Conservation (phyloP, 1,140 invertebrate genomes). For the Octopus sinensis region DNA sequence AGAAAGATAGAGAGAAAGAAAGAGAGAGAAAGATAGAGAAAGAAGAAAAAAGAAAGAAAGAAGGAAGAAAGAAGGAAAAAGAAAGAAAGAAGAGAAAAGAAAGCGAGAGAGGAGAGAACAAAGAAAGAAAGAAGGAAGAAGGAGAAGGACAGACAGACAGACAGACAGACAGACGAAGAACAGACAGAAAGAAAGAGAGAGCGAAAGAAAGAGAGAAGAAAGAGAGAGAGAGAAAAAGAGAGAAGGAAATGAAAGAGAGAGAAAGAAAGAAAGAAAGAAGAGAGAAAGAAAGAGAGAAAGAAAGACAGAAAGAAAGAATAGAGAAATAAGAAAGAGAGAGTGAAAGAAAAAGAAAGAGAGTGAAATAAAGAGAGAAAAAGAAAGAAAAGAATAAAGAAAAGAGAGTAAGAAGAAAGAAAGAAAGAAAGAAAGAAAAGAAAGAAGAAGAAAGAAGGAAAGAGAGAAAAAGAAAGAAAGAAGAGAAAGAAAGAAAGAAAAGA, state of each 20-base stretch:
- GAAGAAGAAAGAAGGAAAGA: not conserved
- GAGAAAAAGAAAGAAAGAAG: not conserved
- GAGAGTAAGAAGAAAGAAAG: not conserved
- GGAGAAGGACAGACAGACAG: not conserved
- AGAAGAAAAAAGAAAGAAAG: not conserved
- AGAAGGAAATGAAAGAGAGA: not conserved
- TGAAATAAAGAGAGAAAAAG: not conserved
- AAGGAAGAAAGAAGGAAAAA: not conserved
- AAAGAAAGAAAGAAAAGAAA: not conserved
- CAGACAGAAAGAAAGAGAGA: not conserved
- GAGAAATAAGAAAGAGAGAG: not conserved
- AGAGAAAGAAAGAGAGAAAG: not conserved
- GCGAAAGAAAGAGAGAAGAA: not conserved
- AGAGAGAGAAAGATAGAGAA: not conserved
- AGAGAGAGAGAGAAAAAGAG: not conserved
- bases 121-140: not conserved
- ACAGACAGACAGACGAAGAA: not conserved
- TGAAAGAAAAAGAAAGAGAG: not conserved
- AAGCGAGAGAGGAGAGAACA: not conserved
- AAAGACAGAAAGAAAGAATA: not conserved
- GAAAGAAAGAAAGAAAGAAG: not conserved
- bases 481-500: not conserved
- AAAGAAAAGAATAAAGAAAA: not conserved
- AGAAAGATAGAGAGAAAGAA: not conserved
- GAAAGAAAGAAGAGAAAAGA: not conserved